Percentiles rank a stretch among this genome's conserved stretches.
Evolutionary conservation across 2,113 vertebrate genomes (phyloP).

Genomic region (Myiagra hebetior): DNA sequence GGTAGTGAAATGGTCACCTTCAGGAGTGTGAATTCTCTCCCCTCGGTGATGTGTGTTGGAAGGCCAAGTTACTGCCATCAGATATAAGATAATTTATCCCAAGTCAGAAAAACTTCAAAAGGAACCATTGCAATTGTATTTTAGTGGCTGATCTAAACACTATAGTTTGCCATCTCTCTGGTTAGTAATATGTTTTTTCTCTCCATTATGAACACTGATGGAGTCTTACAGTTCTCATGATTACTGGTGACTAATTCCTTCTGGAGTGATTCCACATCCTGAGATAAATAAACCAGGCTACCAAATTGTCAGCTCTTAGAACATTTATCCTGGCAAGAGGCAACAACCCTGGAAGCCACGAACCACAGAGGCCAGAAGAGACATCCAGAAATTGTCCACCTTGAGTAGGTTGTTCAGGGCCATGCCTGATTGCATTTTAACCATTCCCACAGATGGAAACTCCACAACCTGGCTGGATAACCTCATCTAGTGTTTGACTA

Average conservation of each 20-base stretch:
- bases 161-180: background rate
- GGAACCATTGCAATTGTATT: background rate
- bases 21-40: background rate
- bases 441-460: background rate
- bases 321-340: background rate
- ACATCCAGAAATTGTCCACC: background rate
- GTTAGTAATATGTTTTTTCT: background rate
- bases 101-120: background rate
- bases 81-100: background rate
- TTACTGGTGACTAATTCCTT: background rate
- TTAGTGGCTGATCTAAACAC: background rate
- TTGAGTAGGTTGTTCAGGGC: background rate
- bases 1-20: rapidly evolving
- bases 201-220: background rate
- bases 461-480: background rate
- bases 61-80: background rate
- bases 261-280: background rate
- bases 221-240: background rate
- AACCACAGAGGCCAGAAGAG: background rate
- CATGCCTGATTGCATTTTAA: background rate
- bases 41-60: rapidly evolving
- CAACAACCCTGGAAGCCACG: background rate
- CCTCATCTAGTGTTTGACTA: background rate
- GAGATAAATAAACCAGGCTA: background rate
- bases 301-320: background rate